A percentile compares a stretch with the other conserved stretches of the same genome.
Conservation (phyloP, 2,888 invertebrate species). For the Parascotia fuliginaria region DNA sequence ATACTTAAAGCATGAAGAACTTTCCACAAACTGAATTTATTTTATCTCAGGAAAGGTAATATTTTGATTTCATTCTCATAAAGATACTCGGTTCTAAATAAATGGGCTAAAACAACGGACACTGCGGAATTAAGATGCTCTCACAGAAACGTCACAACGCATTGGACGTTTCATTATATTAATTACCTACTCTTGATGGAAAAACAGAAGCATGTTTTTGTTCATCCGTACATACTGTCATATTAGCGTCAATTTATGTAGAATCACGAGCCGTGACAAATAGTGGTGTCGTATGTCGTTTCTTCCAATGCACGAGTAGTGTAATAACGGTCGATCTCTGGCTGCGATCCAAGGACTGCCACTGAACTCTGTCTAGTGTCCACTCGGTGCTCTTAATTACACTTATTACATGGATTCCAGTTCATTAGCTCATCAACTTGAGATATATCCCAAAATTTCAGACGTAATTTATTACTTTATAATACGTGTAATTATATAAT, state of each 20-base stretch:
- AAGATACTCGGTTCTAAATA: conserved; percentile 11
- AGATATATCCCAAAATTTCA: conserved; percentile 21
- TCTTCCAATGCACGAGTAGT: conserved; percentile 47
- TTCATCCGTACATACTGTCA: conserved; percentile 37
- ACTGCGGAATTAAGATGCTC: conserved; percentile 6
- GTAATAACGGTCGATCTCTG: conserved; percentile 57
- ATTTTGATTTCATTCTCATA: not conserved
- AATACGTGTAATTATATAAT: not conserved
- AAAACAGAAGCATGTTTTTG: conserved; percentile 24
- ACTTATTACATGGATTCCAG: conserved; percentile 36
- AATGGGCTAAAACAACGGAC: conserved; percentile 13
- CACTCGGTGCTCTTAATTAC: conserved; percentile 49
- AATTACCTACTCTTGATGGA: conserved; percentile 22
- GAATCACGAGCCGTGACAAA: conserved; percentile 40
- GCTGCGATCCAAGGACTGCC: conserved; percentile 55
- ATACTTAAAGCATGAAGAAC: conserved; percentile 11
- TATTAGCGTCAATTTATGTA: conserved; percentile 54
- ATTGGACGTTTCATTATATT: conserved; percentile 15
- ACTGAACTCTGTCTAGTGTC: conserved; percentile 48
- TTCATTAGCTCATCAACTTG: conserved; percentile 32
- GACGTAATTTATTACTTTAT: conserved; percentile 8
- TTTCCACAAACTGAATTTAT: conserved; percentile 18
- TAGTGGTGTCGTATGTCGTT: conserved; percentile 43
- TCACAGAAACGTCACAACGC: conserved; percentile 3
- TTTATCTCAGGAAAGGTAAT: conserved; percentile 4